Percentiles rank a stretch among this genome's conserved stretches.
These are phyloP conservation scores for Cheilosia vulpina DNA, from an alignment of 2,888 invertebrate genomes.

Conservation along the genomic window DNA sequence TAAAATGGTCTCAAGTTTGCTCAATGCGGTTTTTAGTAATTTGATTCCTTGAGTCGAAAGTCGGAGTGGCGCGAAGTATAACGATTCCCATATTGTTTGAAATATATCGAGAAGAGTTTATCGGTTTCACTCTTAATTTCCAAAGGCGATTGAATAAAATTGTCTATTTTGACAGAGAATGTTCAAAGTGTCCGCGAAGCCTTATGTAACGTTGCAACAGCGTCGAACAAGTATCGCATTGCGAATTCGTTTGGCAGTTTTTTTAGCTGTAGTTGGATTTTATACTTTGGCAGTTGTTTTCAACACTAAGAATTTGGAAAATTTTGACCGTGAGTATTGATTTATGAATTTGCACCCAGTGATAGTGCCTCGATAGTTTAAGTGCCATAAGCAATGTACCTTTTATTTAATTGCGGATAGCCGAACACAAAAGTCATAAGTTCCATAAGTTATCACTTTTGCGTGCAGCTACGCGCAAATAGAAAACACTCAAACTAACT, in stretches of 20 bases:
- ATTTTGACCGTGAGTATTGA: constrained; percentile 40
- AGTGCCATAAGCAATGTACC: too few species aligned
- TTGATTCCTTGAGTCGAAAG: neutral
- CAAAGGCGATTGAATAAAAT: neutral
- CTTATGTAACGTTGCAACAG: constrained; percentile 45
- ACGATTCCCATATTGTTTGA: neutral
- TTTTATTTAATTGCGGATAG: too few species aligned
- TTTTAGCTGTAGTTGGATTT: constrained; percentile 50
- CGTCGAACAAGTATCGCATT: constrained; percentile 50
- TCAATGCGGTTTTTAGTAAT: constrained; percentile 16
- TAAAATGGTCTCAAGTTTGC: constrained; percentile 26
- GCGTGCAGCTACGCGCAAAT: too few species aligned
- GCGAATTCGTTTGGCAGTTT: constrained; percentile 45
- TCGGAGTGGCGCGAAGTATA: neutral
- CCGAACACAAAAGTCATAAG: too few species aligned
- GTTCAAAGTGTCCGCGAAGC: constrained; percentile 37
- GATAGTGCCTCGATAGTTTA: too few species aligned
- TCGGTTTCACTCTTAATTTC: neutral
- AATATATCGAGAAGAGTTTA: neutral
- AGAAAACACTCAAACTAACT: too few species aligned
- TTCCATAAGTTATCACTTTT: too few species aligned
- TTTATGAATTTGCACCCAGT: neutral
- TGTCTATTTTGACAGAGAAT: constrained; percentile 37
- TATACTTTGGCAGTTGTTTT: constrained; percentile 24
- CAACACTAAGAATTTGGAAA: neutral